Base-by-base conservation (phyloP, 2,888 invertebrate genomes). In the Megastigmus dorsalis region DNA sequence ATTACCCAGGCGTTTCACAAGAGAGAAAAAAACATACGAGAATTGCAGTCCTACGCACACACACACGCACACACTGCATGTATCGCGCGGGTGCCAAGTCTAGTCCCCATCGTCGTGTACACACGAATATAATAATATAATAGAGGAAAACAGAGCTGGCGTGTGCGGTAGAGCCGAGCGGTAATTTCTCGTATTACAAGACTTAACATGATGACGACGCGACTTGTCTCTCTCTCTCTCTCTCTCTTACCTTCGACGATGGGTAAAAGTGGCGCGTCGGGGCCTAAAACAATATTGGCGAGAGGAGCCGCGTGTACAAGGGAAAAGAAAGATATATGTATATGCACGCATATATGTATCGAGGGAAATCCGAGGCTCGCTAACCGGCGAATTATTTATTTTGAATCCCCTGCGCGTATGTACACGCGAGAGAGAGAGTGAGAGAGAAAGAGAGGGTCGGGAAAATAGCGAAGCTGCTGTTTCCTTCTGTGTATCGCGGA, bases 161-260 rank as follows among this genome's bases (percentile, higher is more conserved):
- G 48, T 18, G 10, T 7, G 3, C 13, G 13, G 9, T 4, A 38
- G 26, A 18, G n/a, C n/a, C n/a, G n/a, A 48, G 33, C 71, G 66
- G 62, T 75, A 72, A 75, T 75, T 75, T 75, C 75, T 75, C 75
- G 75, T 63, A 72, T 75, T 75, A 75, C 75, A 75, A 43, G 75
- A 55, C 55, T 71, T 71, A 67, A 52, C 71, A 43, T 50, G n/a
- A n/a, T n/a, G 36, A 38, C 45, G 38, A 9, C 54, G 41, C 38
- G 20, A 20, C 65, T n/a, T 13, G n/a, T 54, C 48, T 33, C 13
- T 36, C 48, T 7, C 28, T 13, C 15, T 18, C 18, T 36, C 45
- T 20, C 45, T 26, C 59, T 13, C 38, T 33, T 18, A 30, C 30
- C 9, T 28, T 0, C 15, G 36, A 45, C 30, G 57, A 36, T 15